Evolutionary conservation across 2,888 invertebrate genomes (phyloP), one percentile per base, ranked within the genome.

Genomic region (Calliscelio sp.): DNA sequence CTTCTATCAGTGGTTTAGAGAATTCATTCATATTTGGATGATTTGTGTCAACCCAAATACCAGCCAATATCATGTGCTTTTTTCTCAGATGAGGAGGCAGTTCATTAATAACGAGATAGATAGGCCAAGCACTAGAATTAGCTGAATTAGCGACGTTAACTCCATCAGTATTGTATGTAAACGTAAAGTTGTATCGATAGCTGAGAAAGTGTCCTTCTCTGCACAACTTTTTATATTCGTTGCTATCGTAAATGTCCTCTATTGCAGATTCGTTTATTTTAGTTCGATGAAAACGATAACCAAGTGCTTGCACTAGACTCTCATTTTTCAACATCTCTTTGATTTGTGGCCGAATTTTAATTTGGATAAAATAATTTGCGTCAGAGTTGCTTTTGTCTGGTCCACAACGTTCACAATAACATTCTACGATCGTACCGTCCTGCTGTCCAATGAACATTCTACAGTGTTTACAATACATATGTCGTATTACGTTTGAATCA

Each of bases 11-110:
- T 2, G 53, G 53, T 25, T 53, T 51, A 11, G 22, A 53, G 24
- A 68, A 38, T n/a, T 51, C 28, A 61, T 57, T 71, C 71, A 71
- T 71, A 16, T 18, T 18, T 10, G 57, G 71, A 38, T 71, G 57
- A 16, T 20, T 1, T 22, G 14, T 2, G 8, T 32, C 70, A 41
- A 70, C 24, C 70, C 70, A 70, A 22, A 70, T 14, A 2, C 55
- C 70, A 11, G 57, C 55, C 41, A 70, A 41, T 41, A 70, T 41
- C 55, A 70, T 70, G 20, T 55, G 11, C 24, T 70, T 70, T 53
- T 14, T 1, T 6, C 49, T 18, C 11, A 20, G 20, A 44, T 16
- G 20, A n/a, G 49, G 49, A 1, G 49, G 46, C 1, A 66, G 16
- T 66, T 66, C 49, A 49, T 66, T 66, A 14, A 46, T 11, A 7